Conservation (phyloP, 2,888 invertebrate species). For the Andrena haemorrhoa region DNA sequence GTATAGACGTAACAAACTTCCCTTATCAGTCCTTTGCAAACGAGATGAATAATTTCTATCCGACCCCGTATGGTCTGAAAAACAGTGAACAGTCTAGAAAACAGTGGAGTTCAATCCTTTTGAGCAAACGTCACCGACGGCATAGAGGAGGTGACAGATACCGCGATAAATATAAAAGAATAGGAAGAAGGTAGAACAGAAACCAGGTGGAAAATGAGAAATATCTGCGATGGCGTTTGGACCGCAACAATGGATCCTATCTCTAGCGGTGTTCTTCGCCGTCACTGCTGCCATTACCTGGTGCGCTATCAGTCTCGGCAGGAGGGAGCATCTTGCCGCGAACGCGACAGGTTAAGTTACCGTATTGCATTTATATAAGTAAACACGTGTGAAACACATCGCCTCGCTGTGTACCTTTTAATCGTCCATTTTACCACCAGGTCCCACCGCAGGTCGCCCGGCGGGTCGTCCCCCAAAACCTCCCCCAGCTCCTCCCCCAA, state of each 20-base stretch:
- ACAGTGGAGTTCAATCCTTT: constrained; percentile 17
- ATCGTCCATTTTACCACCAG: too few species aligned
- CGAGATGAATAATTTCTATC: not conserved
- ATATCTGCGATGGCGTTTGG: constrained; percentile 42
- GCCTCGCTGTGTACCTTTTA: too few species aligned
- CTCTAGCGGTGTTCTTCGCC: constrained; percentile 45
- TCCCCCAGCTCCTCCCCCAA: too few species aligned
- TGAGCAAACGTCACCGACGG: not conserved
- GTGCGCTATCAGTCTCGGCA: constrained; percentile 48
- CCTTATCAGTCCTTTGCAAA: too few species aligned
- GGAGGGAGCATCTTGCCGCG: constrained; percentile 7
- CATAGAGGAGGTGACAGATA: not conserved
- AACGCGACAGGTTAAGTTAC: not conserved
- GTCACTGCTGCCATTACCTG: constrained; percentile 52
- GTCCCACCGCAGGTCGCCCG: too few species aligned
- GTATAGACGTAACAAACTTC: too few species aligned
- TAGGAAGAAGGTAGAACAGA: not conserved
- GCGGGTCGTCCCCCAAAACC: too few species aligned
- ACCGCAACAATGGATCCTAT: constrained; percentile 57
- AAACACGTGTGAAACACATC: too few species aligned
- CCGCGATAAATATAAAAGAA: not conserved
- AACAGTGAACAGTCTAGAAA: constrained; percentile 19
- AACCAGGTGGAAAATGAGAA: constrained; percentile 1
- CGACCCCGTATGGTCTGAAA: not conserved
- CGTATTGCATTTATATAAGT: too few species aligned